A percentile compares a stretch with the other conserved stretches of the same genome.
phyloP scores from a whole-genome alignment of 1,140 invertebrate species.

The Ooceraea biroi region DNA sequence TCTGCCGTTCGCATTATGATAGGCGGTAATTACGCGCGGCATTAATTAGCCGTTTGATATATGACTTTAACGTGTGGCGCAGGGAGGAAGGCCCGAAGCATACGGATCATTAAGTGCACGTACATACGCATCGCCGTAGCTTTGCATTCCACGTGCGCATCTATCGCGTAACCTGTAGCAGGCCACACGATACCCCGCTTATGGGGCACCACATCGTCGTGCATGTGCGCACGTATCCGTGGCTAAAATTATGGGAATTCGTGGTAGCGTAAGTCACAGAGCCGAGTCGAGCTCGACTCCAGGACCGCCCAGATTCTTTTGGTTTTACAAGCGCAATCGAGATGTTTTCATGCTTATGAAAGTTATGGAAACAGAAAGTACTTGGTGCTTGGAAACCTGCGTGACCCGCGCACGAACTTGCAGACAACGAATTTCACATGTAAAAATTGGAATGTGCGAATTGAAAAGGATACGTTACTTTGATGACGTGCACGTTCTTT shows the following conservation, averaged over 20 bases:
- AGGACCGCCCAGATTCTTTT: constrained; percentile 22
- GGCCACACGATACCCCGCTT: constrained; percentile 12
- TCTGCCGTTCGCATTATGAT: constrained; percentile 69
- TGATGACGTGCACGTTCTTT: background rate
- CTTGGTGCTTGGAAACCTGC: background rate
- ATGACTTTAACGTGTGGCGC: constrained; percentile 63
- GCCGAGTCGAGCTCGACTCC: constrained; percentile 4
- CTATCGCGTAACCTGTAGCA: constrained; percentile 41
- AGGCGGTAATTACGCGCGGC: constrained; percentile 76
- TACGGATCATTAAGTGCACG: constrained; percentile 63
- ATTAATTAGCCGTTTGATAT: constrained; percentile 80
- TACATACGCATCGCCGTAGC: constrained; percentile 18
- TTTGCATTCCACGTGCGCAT: background rate
- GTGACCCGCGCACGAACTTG: background rate
- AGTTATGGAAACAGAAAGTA: background rate
- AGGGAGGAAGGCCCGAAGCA: constrained; percentile 1
- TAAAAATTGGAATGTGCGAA: too few species aligned
- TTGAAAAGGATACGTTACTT: too few species aligned
- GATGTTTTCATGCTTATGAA: background rate
- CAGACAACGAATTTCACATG: too few species aligned
- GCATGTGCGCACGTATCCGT: background rate
- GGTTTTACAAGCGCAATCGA: background rate
- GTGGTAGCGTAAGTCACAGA: background rate
- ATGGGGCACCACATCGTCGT: background rate
- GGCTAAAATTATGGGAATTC: constrained; percentile 33